These are phyloP conservation scores for Tyria jacobaeae DNA, from an alignment of 2,888 invertebrate species.

Conservation along the genomic window DNA sequence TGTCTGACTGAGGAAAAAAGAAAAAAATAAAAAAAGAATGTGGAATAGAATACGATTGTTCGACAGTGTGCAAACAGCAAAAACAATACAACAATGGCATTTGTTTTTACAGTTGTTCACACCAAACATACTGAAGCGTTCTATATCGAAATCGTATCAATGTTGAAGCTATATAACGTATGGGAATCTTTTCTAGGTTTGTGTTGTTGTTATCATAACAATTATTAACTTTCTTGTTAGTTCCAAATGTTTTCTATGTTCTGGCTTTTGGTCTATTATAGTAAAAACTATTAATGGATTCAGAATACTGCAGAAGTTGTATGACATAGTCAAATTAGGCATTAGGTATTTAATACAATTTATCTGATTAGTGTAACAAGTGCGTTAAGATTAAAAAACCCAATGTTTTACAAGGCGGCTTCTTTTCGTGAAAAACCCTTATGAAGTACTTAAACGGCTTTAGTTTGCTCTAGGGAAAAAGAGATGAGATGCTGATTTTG, in stretches of 20 bases:
- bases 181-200: not conserved
- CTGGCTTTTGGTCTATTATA: too few relatives aligned
- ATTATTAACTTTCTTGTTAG: not conserved
- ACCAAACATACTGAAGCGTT: conserved; percentile 10
- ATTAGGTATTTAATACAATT: too few relatives aligned
- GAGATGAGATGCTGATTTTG: too few relatives aligned
- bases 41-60: conserved; percentile 13
- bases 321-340: not conserved
- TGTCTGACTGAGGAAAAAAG: conserved; percentile 12
- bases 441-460: too few relatives aligned
- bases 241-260: not conserved
- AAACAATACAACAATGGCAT: conserved; percentile 33
- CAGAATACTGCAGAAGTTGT: not conserved
- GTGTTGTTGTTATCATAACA: conserved; percentile 7
- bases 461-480: too few relatives aligned
- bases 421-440: too few relatives aligned
- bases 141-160: conserved; percentile 21
- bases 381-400: too few relatives aligned
- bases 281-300: too few relatives aligned
- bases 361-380: too few relatives aligned
- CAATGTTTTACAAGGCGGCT: too few relatives aligned
- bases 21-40: conserved; percentile 5
- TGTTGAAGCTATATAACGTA: not conserved
- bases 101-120: conserved; percentile 37
- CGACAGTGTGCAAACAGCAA: conserved; percentile 13